Evolutionary conservation across 2,888 invertebrate genomes (phyloP).

Genomic region (Perdita meconis): DNA sequence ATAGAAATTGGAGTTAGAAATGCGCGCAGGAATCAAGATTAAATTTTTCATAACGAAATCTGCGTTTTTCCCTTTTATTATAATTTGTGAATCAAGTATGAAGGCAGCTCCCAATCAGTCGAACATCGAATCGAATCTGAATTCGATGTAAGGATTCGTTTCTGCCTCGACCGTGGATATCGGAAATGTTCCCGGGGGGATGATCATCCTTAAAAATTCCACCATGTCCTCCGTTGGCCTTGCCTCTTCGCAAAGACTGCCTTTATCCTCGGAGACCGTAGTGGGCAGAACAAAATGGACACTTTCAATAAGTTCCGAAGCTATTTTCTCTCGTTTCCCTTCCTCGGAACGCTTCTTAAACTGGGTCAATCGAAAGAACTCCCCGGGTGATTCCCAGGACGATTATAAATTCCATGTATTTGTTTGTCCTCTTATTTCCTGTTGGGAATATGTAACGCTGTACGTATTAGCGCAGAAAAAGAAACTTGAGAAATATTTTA

Average conservation of each 20-base stretch:
- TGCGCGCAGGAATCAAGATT: too few relatives aligned
- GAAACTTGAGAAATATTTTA: too few relatives aligned
- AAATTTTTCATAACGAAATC: too few relatives aligned
- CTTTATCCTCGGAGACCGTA: conserved; percentile 14
- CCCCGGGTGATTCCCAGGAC: background rate
- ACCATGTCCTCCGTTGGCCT: conserved; percentile 10
- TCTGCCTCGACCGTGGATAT: background rate
- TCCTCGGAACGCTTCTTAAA: background rate
- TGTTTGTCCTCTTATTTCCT: too few relatives aligned
- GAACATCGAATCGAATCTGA: conserved; percentile 1
- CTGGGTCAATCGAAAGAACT: conserved; percentile 3
- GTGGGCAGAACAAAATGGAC: conserved; percentile 12
- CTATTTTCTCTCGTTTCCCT: background rate
- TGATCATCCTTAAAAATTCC: conserved; percentile 29
- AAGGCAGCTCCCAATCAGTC: too few relatives aligned
- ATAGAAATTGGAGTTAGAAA: too few relatives aligned
- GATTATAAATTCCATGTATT: background rate
- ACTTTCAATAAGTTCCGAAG: conserved; percentile 14
- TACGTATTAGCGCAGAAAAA: too few relatives aligned
- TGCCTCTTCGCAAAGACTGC: background rate
- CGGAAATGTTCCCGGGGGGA: conserved; percentile 2
- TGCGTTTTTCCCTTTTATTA: too few relatives aligned
- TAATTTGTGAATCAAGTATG: too few relatives aligned
- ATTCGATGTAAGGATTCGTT: background rate
- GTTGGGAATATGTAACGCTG: too few relatives aligned